Percentiles rank a stretch among this genome's conserved stretches.
Conservation (phyloP, 2,888 invertebrate species). For the Oscheius sp. region DNA sequence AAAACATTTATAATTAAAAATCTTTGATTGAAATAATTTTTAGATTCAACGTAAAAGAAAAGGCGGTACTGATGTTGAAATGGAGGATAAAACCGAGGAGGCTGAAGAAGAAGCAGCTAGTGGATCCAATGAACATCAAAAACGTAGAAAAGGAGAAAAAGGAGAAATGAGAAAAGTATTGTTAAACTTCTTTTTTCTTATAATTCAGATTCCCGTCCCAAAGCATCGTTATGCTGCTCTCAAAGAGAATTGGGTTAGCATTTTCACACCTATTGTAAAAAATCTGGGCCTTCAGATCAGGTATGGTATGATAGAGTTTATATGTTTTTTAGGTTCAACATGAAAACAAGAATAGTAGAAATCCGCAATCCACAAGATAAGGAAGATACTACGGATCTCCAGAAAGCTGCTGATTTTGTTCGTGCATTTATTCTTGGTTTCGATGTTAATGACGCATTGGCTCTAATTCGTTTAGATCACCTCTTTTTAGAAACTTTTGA, state of each 20-base stretch:
- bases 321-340: constrained; percentile 82
- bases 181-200: neutral
- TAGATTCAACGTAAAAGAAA: constrained; percentile 57
- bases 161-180: constrained; percentile 53
- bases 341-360: constrained; percentile 88
- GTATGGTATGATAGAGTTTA: constrained; percentile 29
- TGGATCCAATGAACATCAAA: constrained; percentile 33
- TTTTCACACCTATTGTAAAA: constrained; percentile 94
- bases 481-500: constrained; percentile 96
- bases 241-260: constrained; percentile 95
- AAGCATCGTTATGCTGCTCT: constrained; percentile 90
- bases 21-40: too few species aligned
- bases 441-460: constrained; percentile 88
- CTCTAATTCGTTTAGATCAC: constrained; percentile 91
- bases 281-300: constrained; percentile 85
- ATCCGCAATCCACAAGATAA: constrained; percentile 79
- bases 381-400: constrained; percentile 79
- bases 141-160: constrained; percentile 51
- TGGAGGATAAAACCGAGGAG: constrained; percentile 42
- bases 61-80: constrained; percentile 44
- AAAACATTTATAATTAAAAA: too few species aligned
- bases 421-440: constrained; percentile 94
- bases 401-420: constrained; percentile 90
- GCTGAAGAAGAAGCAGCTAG: constrained; percentile 29
- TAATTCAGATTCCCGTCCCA: constrained; percentile 81